Conservation (phyloP, 2,888 invertebrate species). For the Hartigia nigra region DNA sequence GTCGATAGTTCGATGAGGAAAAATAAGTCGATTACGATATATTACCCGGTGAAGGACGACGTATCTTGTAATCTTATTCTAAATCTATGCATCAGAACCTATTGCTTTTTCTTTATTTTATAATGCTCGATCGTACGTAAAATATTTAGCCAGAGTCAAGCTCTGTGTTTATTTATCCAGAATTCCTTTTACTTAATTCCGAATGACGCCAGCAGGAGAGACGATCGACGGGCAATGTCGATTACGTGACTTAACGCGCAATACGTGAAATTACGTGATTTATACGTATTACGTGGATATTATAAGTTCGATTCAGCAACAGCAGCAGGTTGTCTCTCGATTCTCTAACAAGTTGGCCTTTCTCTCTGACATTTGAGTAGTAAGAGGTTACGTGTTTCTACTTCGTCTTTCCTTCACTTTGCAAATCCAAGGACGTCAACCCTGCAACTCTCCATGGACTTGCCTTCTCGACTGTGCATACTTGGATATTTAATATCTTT, state of each 20-base stretch:
- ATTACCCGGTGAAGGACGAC: background rate
- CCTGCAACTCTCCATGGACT: background rate
- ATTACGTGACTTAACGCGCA: background rate
- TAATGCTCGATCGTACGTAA: background rate
- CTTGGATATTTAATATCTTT: background rate
- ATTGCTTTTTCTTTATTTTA: background rate
- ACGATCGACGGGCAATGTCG: constrained; percentile 9
- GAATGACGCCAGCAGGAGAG: constrained; percentile 30
- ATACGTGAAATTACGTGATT: background rate
- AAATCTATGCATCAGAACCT: background rate
- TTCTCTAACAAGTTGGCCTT: constrained; percentile 37
- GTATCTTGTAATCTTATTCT: background rate
- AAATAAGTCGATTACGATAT: background rate
- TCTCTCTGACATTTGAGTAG: constrained; percentile 47
- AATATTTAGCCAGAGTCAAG: background rate
- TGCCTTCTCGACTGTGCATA: background rate
- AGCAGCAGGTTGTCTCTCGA: background rate
- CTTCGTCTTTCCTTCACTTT: constrained; percentile 1
- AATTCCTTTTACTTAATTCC: constrained; percentile 33
- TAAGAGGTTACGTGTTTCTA: constrained; percentile 22
- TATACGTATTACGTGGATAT: background rate
- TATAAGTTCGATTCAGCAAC: background rate
- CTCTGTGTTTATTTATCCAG: background rate
- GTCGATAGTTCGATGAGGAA: background rate
- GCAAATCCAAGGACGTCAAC: background rate